Base-by-base conservation (phyloP, 2,113 vertebrate species). In the Pluvianellus socialis region DNA sequence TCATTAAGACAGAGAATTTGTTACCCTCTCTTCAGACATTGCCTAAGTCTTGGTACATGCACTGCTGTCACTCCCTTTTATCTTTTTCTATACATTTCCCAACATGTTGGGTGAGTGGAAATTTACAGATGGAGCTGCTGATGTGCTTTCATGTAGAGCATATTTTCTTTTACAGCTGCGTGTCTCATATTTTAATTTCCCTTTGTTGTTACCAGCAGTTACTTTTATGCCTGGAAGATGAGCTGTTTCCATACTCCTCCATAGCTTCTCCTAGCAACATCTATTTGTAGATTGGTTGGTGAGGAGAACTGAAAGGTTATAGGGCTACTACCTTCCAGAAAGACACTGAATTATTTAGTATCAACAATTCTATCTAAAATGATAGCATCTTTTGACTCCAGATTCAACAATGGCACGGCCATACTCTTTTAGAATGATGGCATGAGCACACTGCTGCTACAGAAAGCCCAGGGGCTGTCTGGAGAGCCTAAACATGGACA, bases 281-380 rank as follows among this genome's bases (percentile, higher is more conserved):
- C 95, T 75, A 79, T 95, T 96, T 97, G 58, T 95, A 77, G 50
- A 67, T 49, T 68, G 67, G 40, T 50, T 93, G 55, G 75, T 88
- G 80, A 92, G 62, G 18, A 86, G 80, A 90, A 58, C 80, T 88
- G 86, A 97, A 94, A 96, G 71, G 68, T 93, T 93, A 50, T 23
- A 85, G 55, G 50, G 44, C 52, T 70, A 47, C 59, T 88, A 83
- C 84, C 50, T 88, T 94, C 75, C 79, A 94, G 92, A 84, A 91
- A 88, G 35, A 75, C 80, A 79, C 71, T 75, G 53, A 97, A 97
- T 96, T 91, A 95, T 95, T 92, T 92, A 79, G 19, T 53, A 80
- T 67, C 70, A 94, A 56, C 58, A 61, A 23, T 86, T 89, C 90
- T 91, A 58, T 68, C 61, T 86, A 72, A 90, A 92, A 94, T 27